A percentile compares a stretch with the other conserved stretches of the same genome.
These are phyloP conservation scores for Sphenodon punctatus DNA, from an alignment of 2,797 vertebrate species.

Conservation along the genomic window DNA sequence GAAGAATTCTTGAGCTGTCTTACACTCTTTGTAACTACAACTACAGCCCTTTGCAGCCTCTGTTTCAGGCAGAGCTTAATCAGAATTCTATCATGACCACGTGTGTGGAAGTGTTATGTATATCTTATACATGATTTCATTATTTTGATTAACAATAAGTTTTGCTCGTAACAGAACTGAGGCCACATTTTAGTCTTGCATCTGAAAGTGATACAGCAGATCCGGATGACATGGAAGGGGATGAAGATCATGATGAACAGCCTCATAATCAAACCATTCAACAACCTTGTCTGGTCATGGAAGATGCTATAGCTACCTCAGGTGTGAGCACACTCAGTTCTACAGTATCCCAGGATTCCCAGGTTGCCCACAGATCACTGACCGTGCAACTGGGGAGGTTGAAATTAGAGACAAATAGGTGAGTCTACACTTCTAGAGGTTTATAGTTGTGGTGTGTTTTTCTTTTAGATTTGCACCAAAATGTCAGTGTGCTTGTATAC, in stretches of 20 bases:
- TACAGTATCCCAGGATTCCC: conserved; percentile 90
- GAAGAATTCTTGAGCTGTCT: not conserved
- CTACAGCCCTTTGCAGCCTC: not conserved
- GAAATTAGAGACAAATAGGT: conserved; percentile 96
- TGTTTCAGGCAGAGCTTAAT: not conserved
- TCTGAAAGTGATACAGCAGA: conserved; percentile 95
- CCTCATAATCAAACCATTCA: conserved; percentile 75
- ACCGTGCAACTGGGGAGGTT: conserved; percentile 92
- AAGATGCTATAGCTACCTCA: conserved; percentile 92
- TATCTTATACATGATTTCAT: not conserved
- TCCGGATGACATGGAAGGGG: conserved; percentile 88
- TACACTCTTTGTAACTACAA: not conserved
- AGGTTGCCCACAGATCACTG: conserved; percentile 85
- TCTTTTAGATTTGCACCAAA: not conserved
- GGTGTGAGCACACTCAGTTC: conserved; percentile 99
- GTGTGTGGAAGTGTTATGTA: too few relatives aligned
- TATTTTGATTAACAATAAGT: not conserved
- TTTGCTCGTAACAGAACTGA: conserved; percentile 80
- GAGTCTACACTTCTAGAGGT: conserved; percentile 1
- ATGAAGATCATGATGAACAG: conserved; percentile 78
- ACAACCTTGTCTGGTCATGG: conserved; percentile 76
- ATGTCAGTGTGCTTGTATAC: not conserved
- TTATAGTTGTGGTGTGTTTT: not conserved
- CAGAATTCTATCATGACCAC: not conserved
- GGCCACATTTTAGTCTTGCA: conserved; percentile 94